Evolutionary conservation across 2,113 vertebrate species (phyloP).

Genomic region (Picathartes gymnocephalus): DNA sequence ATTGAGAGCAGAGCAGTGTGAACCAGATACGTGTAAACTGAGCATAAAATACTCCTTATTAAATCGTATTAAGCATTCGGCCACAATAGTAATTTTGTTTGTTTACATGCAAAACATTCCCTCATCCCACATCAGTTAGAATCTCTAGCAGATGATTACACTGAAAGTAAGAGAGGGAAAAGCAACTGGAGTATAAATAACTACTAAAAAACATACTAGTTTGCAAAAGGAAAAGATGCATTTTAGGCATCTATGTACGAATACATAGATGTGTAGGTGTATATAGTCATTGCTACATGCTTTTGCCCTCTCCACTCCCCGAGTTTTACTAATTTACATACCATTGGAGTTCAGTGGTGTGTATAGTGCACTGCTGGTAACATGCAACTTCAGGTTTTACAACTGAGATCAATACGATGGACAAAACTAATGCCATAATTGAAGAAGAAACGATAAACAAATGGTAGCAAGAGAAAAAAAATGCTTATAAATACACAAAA

Average conservation of each 20-base stretch:
- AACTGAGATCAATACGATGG: constrained; percentile 56
- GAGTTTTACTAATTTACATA: constrained; percentile 81
- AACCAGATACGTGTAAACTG: constrained; percentile 58
- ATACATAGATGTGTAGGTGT: neutral
- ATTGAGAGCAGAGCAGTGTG: constrained; percentile 58
- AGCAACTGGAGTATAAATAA: constrained; percentile 47
- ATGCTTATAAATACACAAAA: constrained; percentile 46
- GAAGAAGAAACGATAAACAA: constrained; percentile 70
- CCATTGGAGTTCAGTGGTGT: constrained; percentile 70
- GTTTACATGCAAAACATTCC: constrained; percentile 63
- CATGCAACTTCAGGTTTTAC: constrained; percentile 75
- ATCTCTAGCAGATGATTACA: constrained; percentile 28
- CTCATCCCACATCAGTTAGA: constrained; percentile 27
- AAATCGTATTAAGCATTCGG: constrained; percentile 6
- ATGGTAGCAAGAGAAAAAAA: constrained; percentile 71
- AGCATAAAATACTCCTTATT: constrained; percentile 32
- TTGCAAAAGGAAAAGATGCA: constrained; percentile 19
- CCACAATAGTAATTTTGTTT: constrained; percentile 60
- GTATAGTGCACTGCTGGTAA: constrained; percentile 64
- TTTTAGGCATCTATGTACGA: neutral
- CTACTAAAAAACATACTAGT: constrained; percentile 31
- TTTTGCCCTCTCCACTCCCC: constrained; percentile 52
- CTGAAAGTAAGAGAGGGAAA: constrained; percentile 31
- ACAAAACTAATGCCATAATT: constrained; percentile 57
- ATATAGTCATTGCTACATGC: constrained; percentile 48